Evolutionary conservation across 1,140 invertebrate species (phyloP), one percentile per base, ranked within the genome.

Genomic region (Pseudomyrmex pallidus): DNA sequence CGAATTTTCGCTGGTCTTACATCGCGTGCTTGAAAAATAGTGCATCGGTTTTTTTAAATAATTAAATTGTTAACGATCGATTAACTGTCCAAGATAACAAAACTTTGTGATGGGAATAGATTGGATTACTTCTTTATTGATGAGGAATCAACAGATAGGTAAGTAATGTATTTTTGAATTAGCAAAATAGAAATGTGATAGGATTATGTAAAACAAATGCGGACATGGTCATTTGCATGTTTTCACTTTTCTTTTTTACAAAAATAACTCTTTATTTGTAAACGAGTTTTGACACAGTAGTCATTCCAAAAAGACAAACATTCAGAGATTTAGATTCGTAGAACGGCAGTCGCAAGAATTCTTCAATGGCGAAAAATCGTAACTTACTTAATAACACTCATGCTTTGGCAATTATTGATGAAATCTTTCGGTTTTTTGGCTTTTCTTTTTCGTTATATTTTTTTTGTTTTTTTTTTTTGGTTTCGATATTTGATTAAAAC

Each of bases 241-340:
- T n/a, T 13, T 64, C 15, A 10, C 17, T 52, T 17, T 35, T 25
- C 25, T 89, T 87, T 87, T 74, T 82, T 93, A 93, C 10, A 93
- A 93, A 93, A 93, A 93, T 93, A 93, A 87, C 82, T 90, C 76
- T 93, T 93, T 93, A 93, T 92, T 80, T 93, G 86, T 93, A 93
- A 89, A 89, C 85, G 76, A 83, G 83, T 46, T 88, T 87, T 85
- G 88, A 89, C 77, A 89, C 80, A 67, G 73, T 87, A 80, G 82
- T 83, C 83, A 74, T 67, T 78, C 68, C 73, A 80, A 86, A 35
- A 86, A 88, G 88, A 89, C 87, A 76, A 72, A 88, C 66, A 88
- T 85, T n/a, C 83, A 52, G 57, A 67, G 62, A 85, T 66, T 74
- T 82, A 70, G 59, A 85, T 83, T 64, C 84, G 73, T 61, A 84